Evolutionary conservation across 2,797 vertebrate genomes (phyloP).

Genomic region (Catostomus latipinnis): DNA sequence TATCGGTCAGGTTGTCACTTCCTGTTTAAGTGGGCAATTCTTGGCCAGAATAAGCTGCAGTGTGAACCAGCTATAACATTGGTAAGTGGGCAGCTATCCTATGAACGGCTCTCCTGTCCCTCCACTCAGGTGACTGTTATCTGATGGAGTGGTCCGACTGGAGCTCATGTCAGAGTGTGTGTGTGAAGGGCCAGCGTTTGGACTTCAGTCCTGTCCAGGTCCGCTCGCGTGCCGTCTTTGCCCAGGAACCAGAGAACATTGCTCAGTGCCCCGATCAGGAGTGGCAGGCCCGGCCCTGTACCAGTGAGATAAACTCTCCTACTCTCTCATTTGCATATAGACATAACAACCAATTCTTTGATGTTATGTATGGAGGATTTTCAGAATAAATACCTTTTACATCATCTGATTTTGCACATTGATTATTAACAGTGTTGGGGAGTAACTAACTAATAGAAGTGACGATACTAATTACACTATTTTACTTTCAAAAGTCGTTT

Average conservation of each 20-base stretch:
- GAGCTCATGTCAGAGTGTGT: slow-evolving; percentile 92
- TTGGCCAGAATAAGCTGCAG: too few species aligned
- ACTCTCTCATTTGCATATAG: not conserved
- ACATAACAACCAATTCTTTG: not conserved
- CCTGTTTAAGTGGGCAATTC: too few species aligned
- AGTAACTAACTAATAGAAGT: too few species aligned
- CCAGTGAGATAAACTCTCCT: slow-evolving; percentile 75
- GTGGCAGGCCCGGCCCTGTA: slow-evolving; percentile 90
- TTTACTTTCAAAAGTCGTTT: too few species aligned
- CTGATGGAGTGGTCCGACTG: slow-evolving; percentile 96
- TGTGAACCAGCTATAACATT: too few species aligned
- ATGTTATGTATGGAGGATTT: not conserved
- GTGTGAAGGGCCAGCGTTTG: slow-evolving; percentile 87
- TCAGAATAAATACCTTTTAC: too few species aligned
- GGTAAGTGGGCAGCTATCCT: not conserved
- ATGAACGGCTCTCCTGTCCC: not conserved
- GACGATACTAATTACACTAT: too few species aligned
- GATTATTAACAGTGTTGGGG: too few species aligned
- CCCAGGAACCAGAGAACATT: slow-evolving; percentile 94
- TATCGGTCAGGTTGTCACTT: too few species aligned
- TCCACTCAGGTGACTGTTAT: slow-evolving; percentile 90
- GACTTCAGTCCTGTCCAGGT: slow-evolving; percentile 91
- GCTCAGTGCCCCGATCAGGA: slow-evolving; percentile 91
- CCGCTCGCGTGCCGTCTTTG: slow-evolving; percentile 89
- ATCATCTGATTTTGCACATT: too few species aligned